A percentile compares a stretch with the other conserved stretches of the same genome.
These are phyloP conservation scores for Formicarius rufipectus DNA, from an alignment of 2,113 vertebrate species.

Conservation along the genomic window DNA sequence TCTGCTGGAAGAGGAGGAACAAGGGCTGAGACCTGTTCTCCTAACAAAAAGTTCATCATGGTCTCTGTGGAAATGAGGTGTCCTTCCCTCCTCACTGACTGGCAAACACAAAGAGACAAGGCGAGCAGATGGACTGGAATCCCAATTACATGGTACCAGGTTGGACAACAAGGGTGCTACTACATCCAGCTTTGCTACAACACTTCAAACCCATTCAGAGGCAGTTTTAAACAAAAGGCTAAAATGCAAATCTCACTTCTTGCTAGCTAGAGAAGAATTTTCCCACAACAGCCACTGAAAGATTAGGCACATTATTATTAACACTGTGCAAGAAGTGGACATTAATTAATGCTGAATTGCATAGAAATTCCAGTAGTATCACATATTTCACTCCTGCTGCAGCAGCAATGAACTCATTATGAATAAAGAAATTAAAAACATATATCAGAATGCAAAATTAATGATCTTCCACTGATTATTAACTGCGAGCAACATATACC, in stretches of 20 bases:
- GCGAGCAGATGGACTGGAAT: neutral
- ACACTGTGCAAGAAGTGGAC: neutral
- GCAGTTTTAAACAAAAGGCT: neutral
- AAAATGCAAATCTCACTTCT: conserved; percentile 11
- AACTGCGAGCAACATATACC: neutral
- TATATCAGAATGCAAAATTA: conserved; percentile 54
- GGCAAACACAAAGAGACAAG: conserved; percentile 12
- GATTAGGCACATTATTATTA: neutral
- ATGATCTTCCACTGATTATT: neutral
- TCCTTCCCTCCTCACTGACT: neutral
- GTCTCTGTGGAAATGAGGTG: conserved; percentile 9
- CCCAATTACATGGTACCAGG: neutral
- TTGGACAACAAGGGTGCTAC: neutral
- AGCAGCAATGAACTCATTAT: conserved; percentile 43
- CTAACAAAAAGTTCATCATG: neutral
- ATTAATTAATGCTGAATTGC: conserved; percentile 58
- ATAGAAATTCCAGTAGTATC: conserved; percentile 41
- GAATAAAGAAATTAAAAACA: conserved; percentile 54
- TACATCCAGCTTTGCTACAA: neutral
- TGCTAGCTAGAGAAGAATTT: neutral
- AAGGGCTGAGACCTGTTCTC: neutral
- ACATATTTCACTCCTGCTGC: conserved; percentile 32
- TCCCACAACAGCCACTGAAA: neutral
- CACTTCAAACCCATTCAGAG: neutral
- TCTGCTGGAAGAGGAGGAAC: neutral